Conservation (phyloP, 2,797 vertebrate genomes). For the Uromys caudimaculatus region DNA sequence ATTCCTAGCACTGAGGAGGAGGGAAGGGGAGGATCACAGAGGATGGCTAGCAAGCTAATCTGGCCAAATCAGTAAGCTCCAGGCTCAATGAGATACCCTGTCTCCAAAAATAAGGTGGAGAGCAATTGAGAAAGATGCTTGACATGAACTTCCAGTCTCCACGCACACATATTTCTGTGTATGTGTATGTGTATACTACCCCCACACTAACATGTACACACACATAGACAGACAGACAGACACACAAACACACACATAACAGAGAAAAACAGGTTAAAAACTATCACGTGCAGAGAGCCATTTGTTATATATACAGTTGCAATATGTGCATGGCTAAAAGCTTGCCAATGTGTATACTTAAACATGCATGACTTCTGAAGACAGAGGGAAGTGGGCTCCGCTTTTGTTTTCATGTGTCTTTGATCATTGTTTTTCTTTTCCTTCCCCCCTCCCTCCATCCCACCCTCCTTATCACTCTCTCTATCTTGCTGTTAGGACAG, state of each 20-base stretch:
- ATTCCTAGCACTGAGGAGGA: neutral
- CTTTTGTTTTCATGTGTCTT: neutral
- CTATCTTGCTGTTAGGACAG: neutral
- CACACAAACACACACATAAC: neutral
- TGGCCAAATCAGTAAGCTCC: neutral
- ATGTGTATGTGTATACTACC: neutral
- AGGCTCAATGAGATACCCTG: neutral
- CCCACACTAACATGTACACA: neutral
- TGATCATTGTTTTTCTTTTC: neutral
- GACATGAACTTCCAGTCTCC: neutral
- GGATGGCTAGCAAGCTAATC: neutral
- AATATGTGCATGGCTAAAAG: neutral
- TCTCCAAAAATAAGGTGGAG: neutral
- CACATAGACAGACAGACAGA: neutral
- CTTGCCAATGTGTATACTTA: neutral
- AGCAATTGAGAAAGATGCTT: neutral
- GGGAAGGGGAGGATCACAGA: no score
- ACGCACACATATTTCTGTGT: neutral
- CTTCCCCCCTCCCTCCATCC: neutral
- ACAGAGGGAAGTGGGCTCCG: neutral
- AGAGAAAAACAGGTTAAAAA: neutral
- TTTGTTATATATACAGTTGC: neutral
- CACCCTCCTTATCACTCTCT: neutral
- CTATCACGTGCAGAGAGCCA: no score
- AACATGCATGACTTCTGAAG: neutral